A percentile compares a stretch with the other conserved stretches of the same genome.
Conservation (phyloP, 1,140 invertebrate species). For the Drosophila ficusphila region DNA sequence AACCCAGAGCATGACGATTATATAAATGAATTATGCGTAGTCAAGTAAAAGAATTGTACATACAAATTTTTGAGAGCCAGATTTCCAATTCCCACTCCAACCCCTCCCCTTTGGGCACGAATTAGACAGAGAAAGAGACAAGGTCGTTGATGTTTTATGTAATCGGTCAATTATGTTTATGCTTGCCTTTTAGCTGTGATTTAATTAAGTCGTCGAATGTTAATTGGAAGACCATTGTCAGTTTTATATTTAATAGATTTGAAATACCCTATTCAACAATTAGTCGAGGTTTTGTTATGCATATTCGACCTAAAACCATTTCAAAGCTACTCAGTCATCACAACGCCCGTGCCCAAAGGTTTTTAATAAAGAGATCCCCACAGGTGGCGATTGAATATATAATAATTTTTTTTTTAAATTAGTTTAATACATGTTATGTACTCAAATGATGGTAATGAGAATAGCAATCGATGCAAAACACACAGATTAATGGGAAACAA, state of each 20-base stretch:
- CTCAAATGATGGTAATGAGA: neutral
- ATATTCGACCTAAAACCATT: neutral
- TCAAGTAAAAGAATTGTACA: slow-evolving; percentile 63
- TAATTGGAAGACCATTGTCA: slow-evolving; percentile 18
- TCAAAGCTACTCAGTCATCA: slow-evolving; percentile 8
- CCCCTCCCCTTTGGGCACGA: slow-evolving; percentile 27
- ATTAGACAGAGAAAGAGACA: slow-evolving; percentile 37
- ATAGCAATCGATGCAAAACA: neutral
- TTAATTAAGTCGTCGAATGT: slow-evolving; percentile 29
- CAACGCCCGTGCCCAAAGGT: slow-evolving; percentile 31
- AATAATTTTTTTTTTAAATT: slow-evolving; percentile 9
- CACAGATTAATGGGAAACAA: slow-evolving; percentile 4
- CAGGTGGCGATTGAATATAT: neutral
- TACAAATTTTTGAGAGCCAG: slow-evolving; percentile 34
- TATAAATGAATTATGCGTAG: slow-evolving; percentile 74
- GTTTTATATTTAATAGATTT: slow-evolving; percentile 36
- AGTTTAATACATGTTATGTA: slow-evolving; percentile 10
- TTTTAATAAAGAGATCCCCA: neutral
- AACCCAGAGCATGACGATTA: slow-evolving; percentile 47
- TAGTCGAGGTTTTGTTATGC: slow-evolving; percentile 19
- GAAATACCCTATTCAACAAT: slow-evolving; percentile 7
- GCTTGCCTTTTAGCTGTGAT: slow-evolving; percentile 82
- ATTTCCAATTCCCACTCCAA: slow-evolving; percentile 17
- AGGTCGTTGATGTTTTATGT: slow-evolving; percentile 45
- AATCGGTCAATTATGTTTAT: slow-evolving; percentile 60